Conservation (phyloP, 1,140 invertebrate genomes). For the Aphaenogaster ashmeadi region DNA sequence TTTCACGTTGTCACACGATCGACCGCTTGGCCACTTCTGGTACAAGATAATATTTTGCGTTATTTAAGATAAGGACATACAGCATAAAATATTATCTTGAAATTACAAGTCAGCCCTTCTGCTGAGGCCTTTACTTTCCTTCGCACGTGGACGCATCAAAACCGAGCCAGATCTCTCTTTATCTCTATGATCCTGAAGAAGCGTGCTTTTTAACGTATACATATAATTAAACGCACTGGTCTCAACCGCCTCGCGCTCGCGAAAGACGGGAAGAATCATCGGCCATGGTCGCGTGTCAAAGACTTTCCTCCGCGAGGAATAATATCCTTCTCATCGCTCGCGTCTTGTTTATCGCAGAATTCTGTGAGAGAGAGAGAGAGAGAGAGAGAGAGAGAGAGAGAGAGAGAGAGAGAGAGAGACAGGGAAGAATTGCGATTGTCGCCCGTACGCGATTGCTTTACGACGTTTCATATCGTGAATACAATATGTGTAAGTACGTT, state of each 20-base stretch:
- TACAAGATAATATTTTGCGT: too few species aligned
- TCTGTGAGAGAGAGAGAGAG: neutral
- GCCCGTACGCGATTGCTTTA: constrained; percentile 24
- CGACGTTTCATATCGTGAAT: constrained; percentile 6
- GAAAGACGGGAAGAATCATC: neutral
- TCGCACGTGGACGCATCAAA: neutral
- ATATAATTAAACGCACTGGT: neutral
- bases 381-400: neutral
- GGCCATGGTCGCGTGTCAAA: neutral
- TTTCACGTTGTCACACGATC: too few species aligned
- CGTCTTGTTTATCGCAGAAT: constrained; percentile 77
- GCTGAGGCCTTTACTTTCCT: neutral
- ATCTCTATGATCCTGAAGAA: neutral
- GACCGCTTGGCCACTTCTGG: too few species aligned
- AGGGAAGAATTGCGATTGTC: constrained; percentile 3
- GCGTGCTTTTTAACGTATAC: neutral
- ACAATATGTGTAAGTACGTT: constrained; percentile 31
- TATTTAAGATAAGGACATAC: too few species aligned
- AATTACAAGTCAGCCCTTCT: too few species aligned
- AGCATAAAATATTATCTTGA: too few species aligned
- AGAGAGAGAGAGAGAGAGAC: neutral
- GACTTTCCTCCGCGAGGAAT: neutral
- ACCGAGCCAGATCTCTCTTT: neutral
- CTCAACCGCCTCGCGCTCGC: neutral
- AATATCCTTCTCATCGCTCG: constrained; percentile 64